phyloP scores from a whole-genome alignment of 1,140 invertebrate genomes.

The Aleiodes sp. region DNA sequence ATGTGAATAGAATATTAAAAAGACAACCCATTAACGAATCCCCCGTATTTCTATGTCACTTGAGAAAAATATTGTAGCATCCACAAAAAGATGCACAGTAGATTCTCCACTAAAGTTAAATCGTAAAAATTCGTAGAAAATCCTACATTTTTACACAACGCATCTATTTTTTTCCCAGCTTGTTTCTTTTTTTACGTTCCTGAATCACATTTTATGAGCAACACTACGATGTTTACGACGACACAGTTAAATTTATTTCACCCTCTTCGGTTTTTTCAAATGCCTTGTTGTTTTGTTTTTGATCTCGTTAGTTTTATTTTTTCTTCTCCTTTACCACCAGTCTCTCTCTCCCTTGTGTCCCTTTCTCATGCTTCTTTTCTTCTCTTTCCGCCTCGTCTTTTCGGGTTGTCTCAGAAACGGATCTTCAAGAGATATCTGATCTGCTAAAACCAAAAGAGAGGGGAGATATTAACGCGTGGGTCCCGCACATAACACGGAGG shows the following conservation, averaged over 20 bases:
- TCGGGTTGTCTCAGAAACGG: neutral
- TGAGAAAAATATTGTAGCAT: no score
- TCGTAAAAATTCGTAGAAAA: constrained; percentile 30
- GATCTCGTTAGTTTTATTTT: neutral
- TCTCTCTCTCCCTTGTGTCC: neutral
- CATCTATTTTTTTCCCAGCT: neutral
- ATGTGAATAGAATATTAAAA: no score
- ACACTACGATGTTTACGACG: constrained; percentile 23
- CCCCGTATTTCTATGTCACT: no score
- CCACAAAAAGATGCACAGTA: no score
- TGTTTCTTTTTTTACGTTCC: neutral
- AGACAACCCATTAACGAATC: no score
- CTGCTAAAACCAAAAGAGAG: neutral
- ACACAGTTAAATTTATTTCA: constrained; percentile 23
- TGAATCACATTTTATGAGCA: constrained; percentile 20
- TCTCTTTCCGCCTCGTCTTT: neutral
- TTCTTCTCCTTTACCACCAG: no score
- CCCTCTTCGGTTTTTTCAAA: neutral
- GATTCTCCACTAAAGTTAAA: neutral
- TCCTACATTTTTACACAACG: neutral
- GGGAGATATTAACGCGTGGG: constrained; percentile 7
- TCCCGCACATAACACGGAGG: constrained; percentile 24
- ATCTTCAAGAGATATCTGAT: constrained; percentile 41
- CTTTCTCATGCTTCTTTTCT: neutral
- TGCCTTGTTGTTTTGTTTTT: neutral